Evolutionary conservation across 2,113 vertebrate species (phyloP), one percentile per base, ranked within the genome.

Genomic region (Petromus typicus): DNA sequence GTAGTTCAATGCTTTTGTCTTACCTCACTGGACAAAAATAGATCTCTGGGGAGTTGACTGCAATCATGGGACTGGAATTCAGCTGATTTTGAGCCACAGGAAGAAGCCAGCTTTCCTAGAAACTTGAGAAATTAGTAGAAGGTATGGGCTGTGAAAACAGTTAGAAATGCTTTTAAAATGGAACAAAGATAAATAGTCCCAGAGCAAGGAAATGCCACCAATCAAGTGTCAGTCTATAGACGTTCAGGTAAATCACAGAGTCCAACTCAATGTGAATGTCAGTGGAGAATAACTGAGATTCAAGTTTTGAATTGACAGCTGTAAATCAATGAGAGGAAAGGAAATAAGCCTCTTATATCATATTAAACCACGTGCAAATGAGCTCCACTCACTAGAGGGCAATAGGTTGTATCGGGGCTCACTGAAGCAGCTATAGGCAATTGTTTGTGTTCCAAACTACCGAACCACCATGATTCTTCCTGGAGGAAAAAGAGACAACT

Each of bases 341-440:
- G 34, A 86, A 88, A 43, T 57, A 57, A 45, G n/a, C 4, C 30
- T 64, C 11, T 9, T 59, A 1, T 30, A 10, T 89, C 32, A 61
- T 34, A 73, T 3, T 34, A 34, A 90, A 76, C 25, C 43, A 92
- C 75, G 30, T 76, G 27, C 51, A 76, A n/a, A 73, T 61, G 18
- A 8, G 27, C 34, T 75, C 22, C 14, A 61, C 82, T 95, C 97
- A 95, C 86, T 89, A 97, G 97, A 93, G 95, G 97, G 86, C 96
- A 96, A 89, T 95, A 94, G 86, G 84, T 66, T 13, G 81, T 96
- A 30, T 32, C 1, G 34, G 69, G 71, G 91, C 40, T 89, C 25
- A 25, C 51, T 34, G 40, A 87, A 89, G 66, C 17, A 27, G n/a
- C 45, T 59, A 34, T 32, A 73, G 51, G 43, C 4, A 85, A 86